These are phyloP conservation scores for Vireo griseus DNA, from an alignment of 2,797 vertebrate species.

Conservation along the genomic window DNA sequence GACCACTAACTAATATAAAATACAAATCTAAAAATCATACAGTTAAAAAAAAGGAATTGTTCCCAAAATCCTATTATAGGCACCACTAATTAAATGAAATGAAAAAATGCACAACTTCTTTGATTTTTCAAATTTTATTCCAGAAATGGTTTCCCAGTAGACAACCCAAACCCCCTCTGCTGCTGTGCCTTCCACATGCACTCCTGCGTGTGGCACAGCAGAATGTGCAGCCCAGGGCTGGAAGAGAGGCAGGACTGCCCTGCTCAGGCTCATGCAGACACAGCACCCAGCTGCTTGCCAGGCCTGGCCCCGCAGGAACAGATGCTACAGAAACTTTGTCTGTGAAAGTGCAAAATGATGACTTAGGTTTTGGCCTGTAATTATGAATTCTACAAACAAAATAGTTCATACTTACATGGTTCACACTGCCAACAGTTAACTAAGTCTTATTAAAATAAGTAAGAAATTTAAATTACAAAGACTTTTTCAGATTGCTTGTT, in stretches of 20 bases:
- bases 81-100: neutral
- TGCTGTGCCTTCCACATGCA: rapidly evolving
- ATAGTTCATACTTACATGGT: neutral
- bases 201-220: rapidly evolving
- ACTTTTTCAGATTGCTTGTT: neutral
- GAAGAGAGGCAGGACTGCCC: neutral
- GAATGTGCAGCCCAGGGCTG: neutral
- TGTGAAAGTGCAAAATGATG: neutral
- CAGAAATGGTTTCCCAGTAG: neutral
- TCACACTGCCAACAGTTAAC: neutral
- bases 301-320: neutral
- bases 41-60: neutral
- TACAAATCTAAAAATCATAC: neutral
- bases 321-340: neutral
- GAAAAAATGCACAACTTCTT: neutral
- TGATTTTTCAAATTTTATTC: neutral
- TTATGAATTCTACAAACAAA: neutral
- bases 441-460: neutral
- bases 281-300: neutral
- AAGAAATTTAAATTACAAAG: neutral
- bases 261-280: neutral
- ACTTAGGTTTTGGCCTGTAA: neutral
- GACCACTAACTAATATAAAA: neutral
- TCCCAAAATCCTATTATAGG: neutral
- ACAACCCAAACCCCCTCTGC: neutral